Conservation (phyloP, 1,140 invertebrate genomes). For the Patella vulgata region DNA sequence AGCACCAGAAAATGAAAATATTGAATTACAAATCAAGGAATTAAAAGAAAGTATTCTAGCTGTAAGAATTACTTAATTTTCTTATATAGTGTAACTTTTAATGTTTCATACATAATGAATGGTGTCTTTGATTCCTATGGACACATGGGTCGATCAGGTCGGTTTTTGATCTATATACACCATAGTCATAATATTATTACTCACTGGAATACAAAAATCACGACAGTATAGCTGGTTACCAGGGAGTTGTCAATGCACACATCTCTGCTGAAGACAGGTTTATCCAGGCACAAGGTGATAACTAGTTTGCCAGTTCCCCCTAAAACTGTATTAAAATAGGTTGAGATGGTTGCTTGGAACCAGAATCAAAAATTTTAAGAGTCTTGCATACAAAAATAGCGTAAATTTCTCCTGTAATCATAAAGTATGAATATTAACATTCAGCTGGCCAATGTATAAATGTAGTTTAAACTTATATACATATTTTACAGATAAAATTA, state of each 20-base stretch:
- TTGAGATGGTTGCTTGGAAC: background rate
- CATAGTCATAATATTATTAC: background rate
- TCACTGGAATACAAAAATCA: background rate
- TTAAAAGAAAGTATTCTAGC: conserved; percentile 39
- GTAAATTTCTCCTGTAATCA: background rate
- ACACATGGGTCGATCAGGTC: background rate
- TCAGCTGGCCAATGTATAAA: background rate
- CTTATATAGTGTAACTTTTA: background rate
- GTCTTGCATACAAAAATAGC: background rate
- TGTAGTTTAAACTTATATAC: background rate
- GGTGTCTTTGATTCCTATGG: too few species aligned
- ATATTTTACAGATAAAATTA: conserved; percentile 33
- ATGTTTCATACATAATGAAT: background rate
- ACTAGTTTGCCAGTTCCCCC: too few species aligned
- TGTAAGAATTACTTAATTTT: conserved; percentile 19
- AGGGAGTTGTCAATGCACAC: too few species aligned
- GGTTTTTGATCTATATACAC: background rate
- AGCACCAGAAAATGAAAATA: conserved; percentile 20
- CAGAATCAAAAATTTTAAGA: background rate
- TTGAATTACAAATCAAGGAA: conserved; percentile 25
- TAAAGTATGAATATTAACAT: background rate
- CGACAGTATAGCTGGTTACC: too few species aligned
- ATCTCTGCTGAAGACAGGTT: too few species aligned
- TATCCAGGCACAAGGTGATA: too few species aligned
- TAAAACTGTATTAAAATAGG: too few species aligned